Conservation (phyloP, 2,113 vertebrate species). For the Hylia prasina region DNA sequence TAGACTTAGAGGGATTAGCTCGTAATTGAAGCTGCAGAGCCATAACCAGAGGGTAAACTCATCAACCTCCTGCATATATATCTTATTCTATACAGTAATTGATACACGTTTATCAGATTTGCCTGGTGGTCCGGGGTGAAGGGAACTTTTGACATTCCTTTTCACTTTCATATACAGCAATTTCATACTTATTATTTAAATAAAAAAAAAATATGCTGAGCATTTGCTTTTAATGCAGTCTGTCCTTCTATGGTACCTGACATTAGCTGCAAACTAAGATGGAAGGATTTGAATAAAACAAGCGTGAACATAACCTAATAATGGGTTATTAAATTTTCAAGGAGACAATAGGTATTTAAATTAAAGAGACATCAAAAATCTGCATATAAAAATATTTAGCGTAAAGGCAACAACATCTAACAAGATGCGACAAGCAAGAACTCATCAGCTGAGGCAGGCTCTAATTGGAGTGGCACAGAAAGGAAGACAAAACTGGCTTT, state of each 20-base stretch:
- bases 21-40: background rate
- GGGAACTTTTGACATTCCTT: background rate
- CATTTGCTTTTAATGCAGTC: background rate
- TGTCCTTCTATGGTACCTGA: background rate
- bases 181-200: background rate
- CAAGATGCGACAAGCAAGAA: conserved; percentile 43
- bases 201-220: background rate
- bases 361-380: conserved; percentile 3
- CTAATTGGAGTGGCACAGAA: conserved; percentile 46
- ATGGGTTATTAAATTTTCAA: background rate
- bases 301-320: background rate
- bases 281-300: background rate
- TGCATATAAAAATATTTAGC: background rate
- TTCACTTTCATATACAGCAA: background rate
- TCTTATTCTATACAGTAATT: background rate
- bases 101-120: background rate
- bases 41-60: background rate
- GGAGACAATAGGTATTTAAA: conserved; percentile 24
- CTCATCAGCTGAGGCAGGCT: background rate
- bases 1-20: background rate
- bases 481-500: conserved; percentile 20
- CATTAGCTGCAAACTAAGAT: background rate
- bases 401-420: background rate
- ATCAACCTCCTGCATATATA: background rate
- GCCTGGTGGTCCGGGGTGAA: background rate